Base-by-base conservation (phyloP, 2,113 vertebrate genomes). In the Mobula birostris region DNA sequence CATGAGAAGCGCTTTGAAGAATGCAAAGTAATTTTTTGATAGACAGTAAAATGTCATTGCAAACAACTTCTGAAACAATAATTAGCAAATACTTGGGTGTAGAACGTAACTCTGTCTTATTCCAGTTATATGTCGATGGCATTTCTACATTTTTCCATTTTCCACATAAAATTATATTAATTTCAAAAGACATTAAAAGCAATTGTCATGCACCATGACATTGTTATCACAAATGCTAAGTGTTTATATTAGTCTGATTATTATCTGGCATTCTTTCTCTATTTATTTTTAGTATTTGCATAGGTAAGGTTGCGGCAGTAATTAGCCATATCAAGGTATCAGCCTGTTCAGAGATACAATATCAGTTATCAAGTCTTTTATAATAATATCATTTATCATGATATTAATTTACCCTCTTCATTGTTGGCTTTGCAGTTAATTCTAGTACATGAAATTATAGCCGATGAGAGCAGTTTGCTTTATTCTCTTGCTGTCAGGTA, bases 301-400 rank as follows among this genome's bases (percentile, higher is more conserved):
- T 70, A 66, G 92, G 79, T 94, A 74, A 85, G 79, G 79, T 94
- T 94, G 92, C 80, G 78, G 93, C 61, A 83, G 94, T 76, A 94
- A 94, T 94, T 94, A 94, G 93, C 74, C 29, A 63, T 32, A 94
- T 94, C 94, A 94, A 87, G 92, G 66, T 83, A 88, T 87, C 80
- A 58, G 91, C 24, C 94, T 77, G 68, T 94, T 94, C 92, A n/a
- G 92, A 87, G 92, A 40, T 94, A 77, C 94, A 94, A 94, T 94
- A 94, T 94, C 79, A 94, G 61, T 94, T 94, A 94, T 80, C 92
- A 94, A 94, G 94, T 80, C 94, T 93, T 94, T 94, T 83, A 94
- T 94, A 94, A 94, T 72, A 94, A 94, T 94, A 94, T 72, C 48
- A 88, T 85, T 94, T 94, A 94, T 82, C 94, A 94, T 85, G 68